These are phyloP conservation scores for Achlya flavicornis DNA, from an alignment of 2,888 invertebrate genomes.

Conservation along the genomic window DNA sequence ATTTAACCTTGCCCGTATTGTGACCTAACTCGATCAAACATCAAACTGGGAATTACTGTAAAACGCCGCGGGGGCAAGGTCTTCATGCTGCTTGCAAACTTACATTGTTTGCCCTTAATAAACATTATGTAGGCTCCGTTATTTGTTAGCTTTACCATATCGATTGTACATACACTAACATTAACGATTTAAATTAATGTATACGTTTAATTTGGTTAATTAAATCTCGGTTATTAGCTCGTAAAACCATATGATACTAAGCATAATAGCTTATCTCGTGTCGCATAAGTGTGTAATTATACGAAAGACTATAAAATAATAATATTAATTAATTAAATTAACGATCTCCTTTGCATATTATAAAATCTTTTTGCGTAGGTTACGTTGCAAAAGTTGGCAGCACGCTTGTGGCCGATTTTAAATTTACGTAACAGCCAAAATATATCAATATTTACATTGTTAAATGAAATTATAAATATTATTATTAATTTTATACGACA, in stretches of 20 bases:
- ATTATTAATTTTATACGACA: no score
- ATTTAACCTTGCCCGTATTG: slow-evolving; percentile 19
- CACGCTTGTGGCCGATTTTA: no score
- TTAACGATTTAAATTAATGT: slow-evolving; percentile 23
- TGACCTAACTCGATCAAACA: slow-evolving; percentile 54
- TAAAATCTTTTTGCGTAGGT: not conserved
- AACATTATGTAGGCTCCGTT: slow-evolving; percentile 52
- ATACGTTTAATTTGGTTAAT: slow-evolving; percentile 37
- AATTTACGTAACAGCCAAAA: no score
- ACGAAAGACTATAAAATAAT: not conserved
- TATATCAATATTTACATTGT: no score
- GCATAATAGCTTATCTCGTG: not conserved
- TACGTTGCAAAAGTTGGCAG: no score
- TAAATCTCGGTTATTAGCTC: slow-evolving; percentile 27
- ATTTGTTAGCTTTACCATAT: slow-evolving; percentile 52
- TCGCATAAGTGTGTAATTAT: not conserved
- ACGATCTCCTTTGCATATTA: not conserved
- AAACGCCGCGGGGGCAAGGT: slow-evolving; percentile 56
- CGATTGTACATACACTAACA: slow-evolving; percentile 41
- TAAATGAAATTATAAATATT: no score
- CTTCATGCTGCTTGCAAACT: slow-evolving; percentile 59
- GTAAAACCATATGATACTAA: slow-evolving; percentile 23
- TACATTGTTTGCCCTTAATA: slow-evolving; percentile 62
- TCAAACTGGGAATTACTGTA: slow-evolving; percentile 55
- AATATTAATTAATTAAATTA: not conserved